phyloP scores from a whole-genome alignment of 2,797 vertebrate genomes.

The Neostethus bicornis region DNA sequence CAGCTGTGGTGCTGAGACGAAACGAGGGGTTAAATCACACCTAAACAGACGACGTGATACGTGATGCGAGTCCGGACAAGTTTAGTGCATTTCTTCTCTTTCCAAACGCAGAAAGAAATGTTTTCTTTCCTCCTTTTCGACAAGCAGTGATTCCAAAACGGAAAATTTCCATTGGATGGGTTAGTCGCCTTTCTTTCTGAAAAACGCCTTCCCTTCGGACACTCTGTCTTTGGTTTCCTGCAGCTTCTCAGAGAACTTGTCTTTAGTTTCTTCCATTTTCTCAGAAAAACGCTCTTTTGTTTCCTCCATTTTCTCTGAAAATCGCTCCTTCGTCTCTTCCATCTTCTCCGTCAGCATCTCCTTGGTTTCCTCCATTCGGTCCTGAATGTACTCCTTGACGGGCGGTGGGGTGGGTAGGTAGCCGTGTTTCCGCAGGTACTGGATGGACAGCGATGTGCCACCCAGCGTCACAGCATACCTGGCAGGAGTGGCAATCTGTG shows the following conservation, averaged over 20 bases:
- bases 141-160: conserved; percentile 8
- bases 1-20: conserved; percentile 37
- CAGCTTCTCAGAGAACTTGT: conserved; percentile 87
- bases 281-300: conserved; percentile 87
- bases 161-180: conserved; percentile 72
- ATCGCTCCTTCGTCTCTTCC: conserved; percentile 90
- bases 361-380: conserved; percentile 94
- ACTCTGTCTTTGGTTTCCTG: conserved; percentile 95
- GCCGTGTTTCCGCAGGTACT: conserved; percentile 89
- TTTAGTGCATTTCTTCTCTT: conserved; percentile 38
- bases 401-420: conserved; percentile 94
- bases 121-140: conserved; percentile 1
- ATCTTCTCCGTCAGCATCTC: conserved; percentile 88
- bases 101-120: conserved; percentile 16
- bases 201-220: conserved; percentile 79
- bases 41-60: conserved; percentile 35
- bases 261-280: conserved; percentile 93
- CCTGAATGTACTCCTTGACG: conserved; percentile 93
- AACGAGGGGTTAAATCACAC: conserved; percentile 30
- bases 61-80: conserved; percentile 31
- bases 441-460: conserved; percentile 91
- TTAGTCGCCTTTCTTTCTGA: conserved; percentile 71
- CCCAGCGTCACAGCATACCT: conserved; percentile 93
- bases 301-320: conserved; percentile 89
- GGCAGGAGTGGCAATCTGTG: conserved; percentile 92